Percentiles rank a stretch among this genome's conserved stretches.
Conservation (phyloP, 2,113 vertebrate genomes). For the Onychorhynchus coronatus region DNA sequence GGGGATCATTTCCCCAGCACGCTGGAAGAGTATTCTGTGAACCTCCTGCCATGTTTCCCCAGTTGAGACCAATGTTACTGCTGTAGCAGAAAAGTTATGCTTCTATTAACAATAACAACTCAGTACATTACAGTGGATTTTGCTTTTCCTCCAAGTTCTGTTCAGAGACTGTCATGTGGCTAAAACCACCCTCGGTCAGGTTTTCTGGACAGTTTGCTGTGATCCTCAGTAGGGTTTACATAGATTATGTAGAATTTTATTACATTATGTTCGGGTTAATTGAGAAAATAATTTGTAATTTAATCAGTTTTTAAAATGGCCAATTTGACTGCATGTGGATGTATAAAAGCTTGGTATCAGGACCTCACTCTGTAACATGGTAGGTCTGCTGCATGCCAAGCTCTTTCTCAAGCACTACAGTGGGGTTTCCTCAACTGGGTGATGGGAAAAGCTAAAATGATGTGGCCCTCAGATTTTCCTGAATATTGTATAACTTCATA, state of each 20-base stretch:
- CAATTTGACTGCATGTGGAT: neutral
- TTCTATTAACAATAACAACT: constrained; percentile 35
- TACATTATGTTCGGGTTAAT: neutral
- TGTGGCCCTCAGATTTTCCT: neutral
- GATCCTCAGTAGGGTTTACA: neutral
- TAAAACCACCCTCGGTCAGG: neutral
- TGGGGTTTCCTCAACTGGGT: neutral
- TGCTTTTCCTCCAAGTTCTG: neutral
- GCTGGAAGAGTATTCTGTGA: constrained; percentile 22
- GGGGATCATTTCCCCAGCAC: constrained; percentile 62
- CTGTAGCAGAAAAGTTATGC: constrained; percentile 30
- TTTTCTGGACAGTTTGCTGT: neutral
- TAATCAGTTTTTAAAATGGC: neutral
- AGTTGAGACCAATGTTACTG: constrained; percentile 43
- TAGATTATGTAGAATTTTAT: neutral
- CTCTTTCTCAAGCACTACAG: rapidly evolving
- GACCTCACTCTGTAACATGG: neutral
- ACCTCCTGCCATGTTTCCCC: constrained; percentile 30
- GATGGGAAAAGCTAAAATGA: neutral
- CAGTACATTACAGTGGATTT: constrained; percentile 6
- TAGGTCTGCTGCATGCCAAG: neutral
- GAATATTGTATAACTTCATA: neutral
- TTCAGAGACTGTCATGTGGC: neutral
- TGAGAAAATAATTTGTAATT: neutral
- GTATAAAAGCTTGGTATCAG: neutral